Evolutionary conservation across 1,140 invertebrate genomes (phyloP).

Genomic region (Chrysoperla carnea): DNA sequence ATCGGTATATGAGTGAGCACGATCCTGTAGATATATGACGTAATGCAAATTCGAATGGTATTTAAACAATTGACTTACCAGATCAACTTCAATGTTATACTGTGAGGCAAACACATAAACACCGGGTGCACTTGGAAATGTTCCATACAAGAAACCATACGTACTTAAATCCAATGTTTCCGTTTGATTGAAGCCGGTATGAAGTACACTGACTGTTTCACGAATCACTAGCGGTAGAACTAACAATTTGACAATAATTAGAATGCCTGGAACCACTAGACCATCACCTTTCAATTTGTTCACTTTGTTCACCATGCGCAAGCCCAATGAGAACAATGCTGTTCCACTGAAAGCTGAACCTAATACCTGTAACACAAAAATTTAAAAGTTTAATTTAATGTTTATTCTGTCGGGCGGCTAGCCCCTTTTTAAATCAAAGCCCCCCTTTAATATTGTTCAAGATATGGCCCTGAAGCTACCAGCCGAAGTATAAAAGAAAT

Average conservation of each 20-base stretch:
- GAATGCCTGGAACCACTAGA: slow-evolving; percentile 62
- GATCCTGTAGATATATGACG: too few relatives aligned
- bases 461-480: too few relatives aligned
- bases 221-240: slow-evolving; percentile 70
- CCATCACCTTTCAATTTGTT: slow-evolving; percentile 54
- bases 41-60: too few relatives aligned
- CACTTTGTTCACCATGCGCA: slow-evolving; percentile 86
- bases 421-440: too few relatives aligned
- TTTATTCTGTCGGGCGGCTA: too few relatives aligned
- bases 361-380: slow-evolving; percentile 52
- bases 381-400: too few relatives aligned
- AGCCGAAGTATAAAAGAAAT: too few relatives aligned
- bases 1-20: too few relatives aligned
- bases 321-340: slow-evolving; percentile 76
- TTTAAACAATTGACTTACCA: too few relatives aligned
- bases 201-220: slow-evolving; percentile 61
- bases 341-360: slow-evolving; percentile 80
- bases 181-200: slow-evolving; percentile 43
- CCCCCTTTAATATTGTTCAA: too few relatives aligned
- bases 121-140: slow-evolving; percentile 85
- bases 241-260: slow-evolving; percentile 82
- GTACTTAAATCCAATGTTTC: slow-evolving; percentile 70
- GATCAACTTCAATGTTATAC: slow-evolving; percentile 70
- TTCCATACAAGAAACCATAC: slow-evolving; percentile 91
- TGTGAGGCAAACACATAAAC: slow-evolving; percentile 86